These are phyloP conservation scores for Cepaea nemoralis DNA, from an alignment of 1,140 invertebrate species.

Conservation along the genomic window DNA sequence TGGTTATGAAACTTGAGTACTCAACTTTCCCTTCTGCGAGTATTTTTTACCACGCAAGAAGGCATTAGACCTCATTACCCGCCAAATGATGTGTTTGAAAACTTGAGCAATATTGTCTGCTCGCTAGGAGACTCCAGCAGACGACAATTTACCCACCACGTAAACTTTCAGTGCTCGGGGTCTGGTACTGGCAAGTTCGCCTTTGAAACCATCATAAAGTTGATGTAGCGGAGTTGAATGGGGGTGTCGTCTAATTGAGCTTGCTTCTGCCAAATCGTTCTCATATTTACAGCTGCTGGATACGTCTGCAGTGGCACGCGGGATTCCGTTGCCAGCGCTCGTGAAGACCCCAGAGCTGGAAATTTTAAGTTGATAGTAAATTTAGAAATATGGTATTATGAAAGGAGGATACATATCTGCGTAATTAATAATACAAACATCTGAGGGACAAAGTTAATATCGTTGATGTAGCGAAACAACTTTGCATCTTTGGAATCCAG, in stretches of 20 bases:
- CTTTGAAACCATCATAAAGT: conserved; percentile 2
- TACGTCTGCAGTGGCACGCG: not conserved
- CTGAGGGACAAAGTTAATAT: not conserved
- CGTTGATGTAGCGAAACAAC: not conserved
- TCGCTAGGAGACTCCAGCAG: not conserved
- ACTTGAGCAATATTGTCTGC: conserved; percentile 4
- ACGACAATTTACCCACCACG: not conserved
- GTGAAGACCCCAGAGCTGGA: no score
- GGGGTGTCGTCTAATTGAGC: not conserved
- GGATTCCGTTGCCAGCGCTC: not conserved
- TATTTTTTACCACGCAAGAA: not conserved
- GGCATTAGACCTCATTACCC: conserved; percentile 24
- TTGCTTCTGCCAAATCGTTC: not conserved
- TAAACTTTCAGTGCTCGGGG: not conserved
- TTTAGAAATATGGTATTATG: not conserved
- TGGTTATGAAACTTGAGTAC: not conserved
- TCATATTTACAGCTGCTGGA: not conserved
- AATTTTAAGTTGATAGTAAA: not conserved
- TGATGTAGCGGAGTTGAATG: not conserved
- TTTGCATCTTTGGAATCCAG: not conserved
- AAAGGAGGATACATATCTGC: not conserved
- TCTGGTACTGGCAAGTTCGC: not conserved
- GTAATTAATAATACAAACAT: not conserved
- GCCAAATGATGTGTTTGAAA: conserved; percentile 26
- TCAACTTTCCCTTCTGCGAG: not conserved